Evolutionary conservation across 1,140 invertebrate species (phyloP).

Genomic region (Potamilus streckersoni): DNA sequence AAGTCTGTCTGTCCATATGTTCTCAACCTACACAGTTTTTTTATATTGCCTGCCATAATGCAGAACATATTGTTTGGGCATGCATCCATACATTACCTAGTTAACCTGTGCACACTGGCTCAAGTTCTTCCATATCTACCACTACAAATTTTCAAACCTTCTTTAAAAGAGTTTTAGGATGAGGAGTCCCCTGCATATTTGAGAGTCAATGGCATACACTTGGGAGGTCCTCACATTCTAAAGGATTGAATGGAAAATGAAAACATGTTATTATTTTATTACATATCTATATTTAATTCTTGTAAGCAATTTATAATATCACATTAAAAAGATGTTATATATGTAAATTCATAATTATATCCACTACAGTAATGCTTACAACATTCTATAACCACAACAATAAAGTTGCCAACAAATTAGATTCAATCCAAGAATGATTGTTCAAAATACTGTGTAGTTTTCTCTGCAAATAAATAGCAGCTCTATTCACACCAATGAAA

Average conservation of each 20-base stretch:
- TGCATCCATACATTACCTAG: too few relatives aligned
- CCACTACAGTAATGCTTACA: not conserved
- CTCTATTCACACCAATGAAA: not conserved
- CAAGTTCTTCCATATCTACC: too few relatives aligned
- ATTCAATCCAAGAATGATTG: not conserved
- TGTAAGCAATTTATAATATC: not conserved
- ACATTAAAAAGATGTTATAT: not conserved
- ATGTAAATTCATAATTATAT: not conserved
- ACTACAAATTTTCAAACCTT: too few relatives aligned
- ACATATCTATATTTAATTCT: not conserved
- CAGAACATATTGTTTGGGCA: too few relatives aligned
- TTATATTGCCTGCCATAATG: too few relatives aligned
- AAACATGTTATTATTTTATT: not conserved
- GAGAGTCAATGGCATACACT: not conserved
- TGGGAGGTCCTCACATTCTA: not conserved
- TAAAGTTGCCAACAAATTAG: not conserved
- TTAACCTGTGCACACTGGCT: too few relatives aligned
- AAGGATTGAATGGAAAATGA: not conserved
- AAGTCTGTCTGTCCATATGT: too few relatives aligned
- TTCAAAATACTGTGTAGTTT: not conserved
- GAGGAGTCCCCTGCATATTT: not conserved
- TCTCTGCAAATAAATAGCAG: not conserved
- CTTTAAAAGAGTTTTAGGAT: too few relatives aligned
- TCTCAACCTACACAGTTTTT: too few relatives aligned
- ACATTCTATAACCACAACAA: not conserved